Evolutionary conservation across 2,113 vertebrate genomes (phyloP).

Genomic region (Coreoperca whiteheadi): DNA sequence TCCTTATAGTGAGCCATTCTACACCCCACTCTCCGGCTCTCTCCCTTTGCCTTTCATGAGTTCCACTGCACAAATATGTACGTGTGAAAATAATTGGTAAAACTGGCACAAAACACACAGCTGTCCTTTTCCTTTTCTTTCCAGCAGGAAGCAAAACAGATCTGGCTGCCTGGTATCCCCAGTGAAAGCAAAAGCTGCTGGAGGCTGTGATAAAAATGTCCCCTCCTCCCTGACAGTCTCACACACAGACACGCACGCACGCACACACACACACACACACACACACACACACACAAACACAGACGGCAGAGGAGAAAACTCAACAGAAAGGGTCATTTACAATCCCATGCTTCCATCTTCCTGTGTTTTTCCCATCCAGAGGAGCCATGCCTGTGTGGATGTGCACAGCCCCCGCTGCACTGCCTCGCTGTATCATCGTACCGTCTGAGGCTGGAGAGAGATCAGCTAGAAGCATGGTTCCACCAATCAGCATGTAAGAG

Average conservation of each 20-base stretch:
- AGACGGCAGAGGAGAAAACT: constrained; percentile 41
- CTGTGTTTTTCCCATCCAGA: constrained; percentile 73
- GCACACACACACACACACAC: constrained; percentile 17
- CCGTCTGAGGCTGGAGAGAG: constrained; percentile 76
- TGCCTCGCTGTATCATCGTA: constrained; percentile 84
- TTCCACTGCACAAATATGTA: constrained; percentile 56
- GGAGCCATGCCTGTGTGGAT: constrained; percentile 78
- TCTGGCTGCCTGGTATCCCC: constrained; percentile 73
- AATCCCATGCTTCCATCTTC: constrained; percentile 70
- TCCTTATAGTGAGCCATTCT: constrained; percentile 87
- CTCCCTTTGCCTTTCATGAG: constrained; percentile 75
- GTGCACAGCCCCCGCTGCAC: constrained; percentile 79
- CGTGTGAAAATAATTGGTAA: constrained; percentile 71
- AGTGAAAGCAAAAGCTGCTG: constrained; percentile 71
- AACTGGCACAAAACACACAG: constrained; percentile 37
- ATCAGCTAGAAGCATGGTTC: constrained; percentile 60
- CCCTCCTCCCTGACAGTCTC: constrained; percentile 74
- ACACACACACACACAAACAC: constrained; percentile 32
- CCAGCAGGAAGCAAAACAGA: constrained; percentile 81
- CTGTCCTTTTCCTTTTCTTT: constrained; percentile 60
- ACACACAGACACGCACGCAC: constrained; percentile 25
- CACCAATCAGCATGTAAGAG: constrained; percentile 80
- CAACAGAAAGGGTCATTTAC: constrained; percentile 67
- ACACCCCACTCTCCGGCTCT: constrained; percentile 68
- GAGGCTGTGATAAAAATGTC: constrained; percentile 70